These are phyloP conservation scores for Arctia plantaginis DNA, from an alignment of 2,888 invertebrate species.

Conservation along the genomic window DNA sequence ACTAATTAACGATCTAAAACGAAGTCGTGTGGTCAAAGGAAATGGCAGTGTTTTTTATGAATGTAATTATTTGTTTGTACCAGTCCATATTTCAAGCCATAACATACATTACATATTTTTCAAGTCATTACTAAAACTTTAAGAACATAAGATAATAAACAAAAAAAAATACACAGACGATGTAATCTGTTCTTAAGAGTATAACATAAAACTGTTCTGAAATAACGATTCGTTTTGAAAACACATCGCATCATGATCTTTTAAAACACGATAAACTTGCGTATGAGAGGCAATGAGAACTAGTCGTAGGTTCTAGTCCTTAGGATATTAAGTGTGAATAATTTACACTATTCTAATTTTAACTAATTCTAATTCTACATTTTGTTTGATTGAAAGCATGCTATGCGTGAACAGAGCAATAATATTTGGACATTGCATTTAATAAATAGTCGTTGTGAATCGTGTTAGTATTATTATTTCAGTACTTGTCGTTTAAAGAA, in stretches of 20 bases:
- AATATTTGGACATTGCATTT: no score
- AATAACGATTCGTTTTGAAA: background rate
- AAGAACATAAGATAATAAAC: background rate
- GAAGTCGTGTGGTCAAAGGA: background rate
- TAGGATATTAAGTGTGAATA: background rate
- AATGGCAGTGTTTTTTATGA: background rate
- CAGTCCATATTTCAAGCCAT: background rate
- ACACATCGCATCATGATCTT: background rate
- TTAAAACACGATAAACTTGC: background rate
- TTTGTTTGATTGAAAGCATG: background rate
- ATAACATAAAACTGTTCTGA: background rate
- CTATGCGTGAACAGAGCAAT: background rate
- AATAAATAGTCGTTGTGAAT: no score
- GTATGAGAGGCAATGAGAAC: background rate
- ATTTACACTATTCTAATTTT: background rate
- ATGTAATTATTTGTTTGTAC: background rate
- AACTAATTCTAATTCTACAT: background rate
- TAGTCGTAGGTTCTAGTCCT: background rate
- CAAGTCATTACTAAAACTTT: background rate
- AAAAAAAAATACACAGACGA: background rate
- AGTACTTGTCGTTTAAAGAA: no score
- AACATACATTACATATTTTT: background rate
- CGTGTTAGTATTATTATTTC: no score
- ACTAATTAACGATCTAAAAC: background rate
- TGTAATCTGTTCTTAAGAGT: background rate